A percentile compares a stretch with the other conserved stretches of the same genome.
Conservation (phyloP, 1,140 invertebrate genomes). For the Apis dorsata region DNA sequence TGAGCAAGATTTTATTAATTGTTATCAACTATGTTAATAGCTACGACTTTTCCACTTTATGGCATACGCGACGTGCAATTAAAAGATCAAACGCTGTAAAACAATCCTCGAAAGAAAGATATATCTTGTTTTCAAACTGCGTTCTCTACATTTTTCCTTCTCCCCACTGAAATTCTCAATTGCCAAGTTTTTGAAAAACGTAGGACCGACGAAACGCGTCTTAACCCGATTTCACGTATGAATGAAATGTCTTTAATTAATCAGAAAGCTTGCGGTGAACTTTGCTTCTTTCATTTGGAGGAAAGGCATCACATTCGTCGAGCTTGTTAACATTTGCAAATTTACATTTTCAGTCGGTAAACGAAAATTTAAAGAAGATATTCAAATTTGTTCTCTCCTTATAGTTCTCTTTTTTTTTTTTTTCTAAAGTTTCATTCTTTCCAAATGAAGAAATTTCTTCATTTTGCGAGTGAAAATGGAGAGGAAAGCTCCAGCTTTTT, state of each 20-base stretch:
- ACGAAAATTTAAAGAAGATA: too few relatives aligned
- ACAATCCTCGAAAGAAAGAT: not conserved
- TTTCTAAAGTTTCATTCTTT: not conserved
- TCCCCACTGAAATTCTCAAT: too few relatives aligned
- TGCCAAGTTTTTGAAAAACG: too few relatives aligned
- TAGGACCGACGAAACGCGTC: not conserved
- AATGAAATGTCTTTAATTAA: constrained; percentile 14
- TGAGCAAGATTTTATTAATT: not conserved
- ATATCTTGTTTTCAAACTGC: not conserved
- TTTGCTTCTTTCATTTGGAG: not conserved
- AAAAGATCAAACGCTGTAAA: not conserved
- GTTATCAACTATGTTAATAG: too few relatives aligned
- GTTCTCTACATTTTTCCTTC: not conserved
- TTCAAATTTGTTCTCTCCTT: too few relatives aligned
- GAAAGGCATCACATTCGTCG: not conserved
- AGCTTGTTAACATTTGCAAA: not conserved
- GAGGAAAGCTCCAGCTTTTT: not conserved
- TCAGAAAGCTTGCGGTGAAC: not conserved
- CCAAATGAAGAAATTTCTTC: too few relatives aligned
- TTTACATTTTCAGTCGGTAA: too few relatives aligned
- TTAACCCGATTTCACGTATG: constrained; percentile 13
- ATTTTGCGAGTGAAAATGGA: too few relatives aligned
- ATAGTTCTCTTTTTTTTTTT: not conserved
- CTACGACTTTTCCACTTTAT: not conserved
- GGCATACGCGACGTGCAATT: not conserved